These are phyloP conservation scores for Leucoraja ocellata DNA, from an alignment of 2,797 vertebrate genomes.

Conservation along the genomic window DNA sequence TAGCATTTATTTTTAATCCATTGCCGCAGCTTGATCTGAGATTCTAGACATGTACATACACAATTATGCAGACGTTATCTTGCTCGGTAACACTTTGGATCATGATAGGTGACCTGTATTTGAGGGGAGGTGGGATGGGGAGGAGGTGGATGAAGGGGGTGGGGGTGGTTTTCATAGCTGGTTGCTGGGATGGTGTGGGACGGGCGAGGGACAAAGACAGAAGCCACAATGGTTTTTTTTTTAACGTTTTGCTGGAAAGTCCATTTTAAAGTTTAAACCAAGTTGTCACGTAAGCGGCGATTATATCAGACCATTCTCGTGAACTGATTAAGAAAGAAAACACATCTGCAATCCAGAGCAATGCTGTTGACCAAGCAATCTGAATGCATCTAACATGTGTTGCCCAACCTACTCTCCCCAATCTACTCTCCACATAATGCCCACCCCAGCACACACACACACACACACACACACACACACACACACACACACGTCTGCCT, in stretches of 20 bases:
- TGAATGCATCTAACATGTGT: constrained; percentile 5
- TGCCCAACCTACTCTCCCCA: too few species aligned
- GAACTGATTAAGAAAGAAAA: background rate
- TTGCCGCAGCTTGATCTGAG: constrained; percentile 62
- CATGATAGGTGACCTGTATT: background rate
- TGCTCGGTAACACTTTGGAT: constrained; percentile 51
- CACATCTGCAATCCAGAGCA: background rate
- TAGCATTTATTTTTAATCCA: constrained; percentile 65
- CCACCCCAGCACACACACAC: too few species aligned
- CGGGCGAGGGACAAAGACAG: background rate
- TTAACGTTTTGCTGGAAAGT: background rate
- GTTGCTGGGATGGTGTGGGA: too few species aligned
- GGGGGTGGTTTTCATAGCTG: too few species aligned
- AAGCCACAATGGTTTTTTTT: background rate
- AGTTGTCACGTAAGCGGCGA: background rate
- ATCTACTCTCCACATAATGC: too few species aligned
- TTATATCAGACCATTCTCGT: background rate
- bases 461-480: too few species aligned
- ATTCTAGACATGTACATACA: constrained; percentile 54
- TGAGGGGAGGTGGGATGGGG: background rate
- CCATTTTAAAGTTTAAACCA: background rate
- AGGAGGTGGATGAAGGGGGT: too few species aligned
- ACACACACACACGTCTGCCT: background rate
- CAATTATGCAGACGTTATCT: constrained; percentile 57
- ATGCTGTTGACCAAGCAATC: background rate